Evolutionary conservation across 2,888 invertebrate genomes (phyloP), one percentile per base, ranked within the genome.

Genomic region (Serrognathus titanus): DNA sequence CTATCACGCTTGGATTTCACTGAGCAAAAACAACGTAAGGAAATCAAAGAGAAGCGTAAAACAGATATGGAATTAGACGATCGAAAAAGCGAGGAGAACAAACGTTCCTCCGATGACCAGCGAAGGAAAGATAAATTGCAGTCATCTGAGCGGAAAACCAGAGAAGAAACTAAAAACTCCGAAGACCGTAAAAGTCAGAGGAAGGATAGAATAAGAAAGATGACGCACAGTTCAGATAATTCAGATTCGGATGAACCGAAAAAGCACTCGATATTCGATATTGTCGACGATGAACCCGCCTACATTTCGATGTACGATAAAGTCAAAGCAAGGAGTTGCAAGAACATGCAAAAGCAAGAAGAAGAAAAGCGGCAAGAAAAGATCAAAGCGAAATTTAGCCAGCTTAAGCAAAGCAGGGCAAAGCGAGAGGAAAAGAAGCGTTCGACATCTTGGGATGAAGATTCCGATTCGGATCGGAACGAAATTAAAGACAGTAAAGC

Each of bases 231-330:
- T 67, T 85, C 86, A 11, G 87, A 86, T 50, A 85, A 81, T 60
- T 85, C 87, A 2, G 90, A 90, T 75, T 88, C 89, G 6, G 91
- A 90, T 71, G 90, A 89, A 74, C 89, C 88, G 49, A 92, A 92
- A 75, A 92, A 92, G 75, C 93, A 92, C 80, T 94, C 93, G 53
- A 93, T 94, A 70, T 94, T 94, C 75, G 93, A 93, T 73, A 92
- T 94, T 56, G 86, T 92, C 45, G 90, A 91, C 71, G 93, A 93
- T 70, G 93, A 89, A 58, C 94, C 94, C 1, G 87, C 90, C 8
- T 95, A 94, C 73, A 92, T 95, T 58, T 96, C 96, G 8, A 97
- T 97, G 97, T 97, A 97, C 75, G 97, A 97, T 74, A 97, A 97
- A 79, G 94, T 95, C 0, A 95, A 95, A 77, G 94, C 94, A 2